Conservation (phyloP, 2,797 vertebrate genomes). For the Geotrypetes seraphini region DNA sequence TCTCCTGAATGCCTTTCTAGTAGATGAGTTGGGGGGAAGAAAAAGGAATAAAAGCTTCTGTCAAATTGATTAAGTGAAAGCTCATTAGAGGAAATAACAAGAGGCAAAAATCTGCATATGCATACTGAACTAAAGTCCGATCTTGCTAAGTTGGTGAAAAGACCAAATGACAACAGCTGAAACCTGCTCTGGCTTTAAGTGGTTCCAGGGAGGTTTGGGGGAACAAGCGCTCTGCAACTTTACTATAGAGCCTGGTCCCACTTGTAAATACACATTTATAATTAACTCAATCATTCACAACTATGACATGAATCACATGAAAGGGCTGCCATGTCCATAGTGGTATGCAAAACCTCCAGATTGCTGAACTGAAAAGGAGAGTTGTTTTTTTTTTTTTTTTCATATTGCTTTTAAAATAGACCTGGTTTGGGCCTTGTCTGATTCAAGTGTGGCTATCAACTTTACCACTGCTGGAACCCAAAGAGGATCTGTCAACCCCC, state of each 20-base stretch:
- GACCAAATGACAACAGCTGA: conserved; percentile 44
- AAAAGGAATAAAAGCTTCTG: conserved; percentile 55
- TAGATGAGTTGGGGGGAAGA: too few relatives aligned
- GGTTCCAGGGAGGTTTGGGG: conserved; percentile 25
- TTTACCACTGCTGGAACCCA: too few relatives aligned
- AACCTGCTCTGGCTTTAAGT: conserved; percentile 43
- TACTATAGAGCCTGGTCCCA: conserved; percentile 17
- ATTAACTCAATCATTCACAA: too few relatives aligned
- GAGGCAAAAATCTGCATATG: conserved; percentile 65
- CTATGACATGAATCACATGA: too few relatives aligned
- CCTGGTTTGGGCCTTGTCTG: too few relatives aligned
- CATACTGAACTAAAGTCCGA: conserved; percentile 62
- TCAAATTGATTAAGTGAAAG: conserved; percentile 66
- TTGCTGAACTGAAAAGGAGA: too few relatives aligned
- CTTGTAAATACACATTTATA: conserved; percentile 20
- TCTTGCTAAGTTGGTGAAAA: conserved; percentile 54
- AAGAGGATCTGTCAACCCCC: too few relatives aligned
- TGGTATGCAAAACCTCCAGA: too few relatives aligned
- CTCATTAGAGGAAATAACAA: conserved; percentile 65
- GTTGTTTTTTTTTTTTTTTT: too few relatives aligned
- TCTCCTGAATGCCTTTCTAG: conserved; percentile 50
- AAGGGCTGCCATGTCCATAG: too few relatives aligned
- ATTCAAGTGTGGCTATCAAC: too few relatives aligned
- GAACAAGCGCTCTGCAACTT: conserved; percentile 23
- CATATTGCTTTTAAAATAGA: too few relatives aligned